A percentile compares a stretch with the other conserved stretches of the same genome.
These are phyloP conservation scores for Branchipolynoe longqiensis DNA, from an alignment of 2,888 invertebrate genomes.

Conservation along the genomic window DNA sequence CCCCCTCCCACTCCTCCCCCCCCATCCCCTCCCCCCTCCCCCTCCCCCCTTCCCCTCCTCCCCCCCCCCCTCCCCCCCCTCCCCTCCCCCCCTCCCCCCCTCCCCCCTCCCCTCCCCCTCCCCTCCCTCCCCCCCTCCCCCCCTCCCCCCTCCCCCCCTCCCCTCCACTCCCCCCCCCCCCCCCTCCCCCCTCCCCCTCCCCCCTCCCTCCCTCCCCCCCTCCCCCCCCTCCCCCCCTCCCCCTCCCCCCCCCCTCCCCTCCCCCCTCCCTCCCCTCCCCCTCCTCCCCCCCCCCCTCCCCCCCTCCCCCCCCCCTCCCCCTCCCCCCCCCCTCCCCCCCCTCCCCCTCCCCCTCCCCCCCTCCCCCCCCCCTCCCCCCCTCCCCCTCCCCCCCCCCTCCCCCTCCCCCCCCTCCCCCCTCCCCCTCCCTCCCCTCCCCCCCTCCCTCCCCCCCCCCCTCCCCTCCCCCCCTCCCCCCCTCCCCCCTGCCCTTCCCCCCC, in stretches of 20 bases:
- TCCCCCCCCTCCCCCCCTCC: background rate
- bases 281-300: background rate
- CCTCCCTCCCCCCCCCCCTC: too few species aligned
- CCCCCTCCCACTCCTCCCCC: background rate
- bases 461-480: too few species aligned
- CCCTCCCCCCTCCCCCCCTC: background rate
- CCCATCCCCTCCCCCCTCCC: background rate
- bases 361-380: background rate
- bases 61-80: background rate
- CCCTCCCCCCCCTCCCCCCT: background rate
- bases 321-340: background rate
- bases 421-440: background rate
- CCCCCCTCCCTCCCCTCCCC: background rate
- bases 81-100: background rate
- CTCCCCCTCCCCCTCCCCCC: background rate
- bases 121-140: background rate
- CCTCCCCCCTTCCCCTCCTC: background rate
- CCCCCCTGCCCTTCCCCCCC: too few species aligned
- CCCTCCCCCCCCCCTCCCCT: background rate
- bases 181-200: background rate
- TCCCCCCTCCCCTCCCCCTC: background rate
- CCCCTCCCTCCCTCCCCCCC: background rate
- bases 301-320: background rate
- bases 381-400: background rate
- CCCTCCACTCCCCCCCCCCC: background rate